Evolutionary conservation across 2,797 vertebrate species (phyloP).

Genomic region (Pangasius sanitwongsei): DNA sequence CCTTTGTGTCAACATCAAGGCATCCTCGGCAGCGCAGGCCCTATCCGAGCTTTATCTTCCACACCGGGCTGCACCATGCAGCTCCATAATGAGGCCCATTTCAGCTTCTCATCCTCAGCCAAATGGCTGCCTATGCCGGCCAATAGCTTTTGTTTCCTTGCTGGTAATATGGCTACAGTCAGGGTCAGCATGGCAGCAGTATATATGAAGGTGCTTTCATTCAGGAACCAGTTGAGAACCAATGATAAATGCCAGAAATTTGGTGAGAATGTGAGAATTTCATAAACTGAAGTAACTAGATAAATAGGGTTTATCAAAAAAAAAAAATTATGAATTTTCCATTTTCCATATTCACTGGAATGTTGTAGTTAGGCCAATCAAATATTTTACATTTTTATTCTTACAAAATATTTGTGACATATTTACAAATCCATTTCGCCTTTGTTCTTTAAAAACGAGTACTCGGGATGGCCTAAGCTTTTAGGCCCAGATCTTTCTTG

Average conservation of each 20-base stretch:
- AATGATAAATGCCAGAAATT: background rate
- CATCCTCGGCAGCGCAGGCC: slow-evolving; percentile 61
- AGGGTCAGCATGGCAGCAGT: background rate
- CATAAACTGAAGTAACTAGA: background rate
- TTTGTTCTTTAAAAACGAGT: background rate
- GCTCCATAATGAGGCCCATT: slow-evolving; percentile 79
- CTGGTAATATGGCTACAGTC: slow-evolving; percentile 17
- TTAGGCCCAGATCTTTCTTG: background rate
- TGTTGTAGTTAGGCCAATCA: background rate
- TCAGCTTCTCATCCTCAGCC: slow-evolving; percentile 74
- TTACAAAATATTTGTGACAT: background rate
- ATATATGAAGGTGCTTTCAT: background rate
- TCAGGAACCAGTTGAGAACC: background rate
- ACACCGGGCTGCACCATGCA: slow-evolving; percentile 75
- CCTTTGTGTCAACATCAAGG: slow-evolving; percentile 75
- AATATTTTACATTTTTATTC: background rate
- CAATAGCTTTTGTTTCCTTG: slow-evolving; percentile 71
- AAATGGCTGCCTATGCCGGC: slow-evolving; percentile 71
- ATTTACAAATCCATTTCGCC: background rate
- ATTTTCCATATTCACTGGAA: too few relatives aligned
- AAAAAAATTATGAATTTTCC: background rate
- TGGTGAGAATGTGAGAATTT: too few relatives aligned
- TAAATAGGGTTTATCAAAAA: background rate
- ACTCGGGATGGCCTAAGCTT: background rate
- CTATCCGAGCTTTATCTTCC: slow-evolving; percentile 78